Evolutionary conservation across 2,797 vertebrate species (phyloP).

Genomic region (Pampus argenteus): DNA sequence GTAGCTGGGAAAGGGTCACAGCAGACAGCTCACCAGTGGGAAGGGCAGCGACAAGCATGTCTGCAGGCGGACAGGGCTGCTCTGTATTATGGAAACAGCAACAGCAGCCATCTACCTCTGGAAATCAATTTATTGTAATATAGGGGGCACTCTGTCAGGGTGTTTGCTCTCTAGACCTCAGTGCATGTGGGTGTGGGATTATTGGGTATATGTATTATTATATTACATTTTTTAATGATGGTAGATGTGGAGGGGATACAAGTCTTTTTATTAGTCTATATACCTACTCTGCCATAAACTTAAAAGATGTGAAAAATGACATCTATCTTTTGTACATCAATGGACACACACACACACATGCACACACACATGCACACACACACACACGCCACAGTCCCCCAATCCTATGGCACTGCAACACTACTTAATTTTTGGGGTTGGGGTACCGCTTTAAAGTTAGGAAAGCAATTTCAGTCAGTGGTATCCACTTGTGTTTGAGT

Average conservation of each 20-base stretch:
- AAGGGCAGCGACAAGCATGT: conserved; percentile 12
- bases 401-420: neutral
- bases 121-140: conserved; percentile 53
- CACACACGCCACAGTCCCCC: too few species aligned
- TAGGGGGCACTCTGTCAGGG: conserved; percentile 19
- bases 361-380: too few species aligned
- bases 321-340: neutral
- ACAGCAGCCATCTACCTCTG: conserved; percentile 24
- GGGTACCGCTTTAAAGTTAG: neutral
- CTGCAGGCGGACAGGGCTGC: neutral
- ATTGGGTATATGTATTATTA: conserved; percentile 45
- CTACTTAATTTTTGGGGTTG: neutral
- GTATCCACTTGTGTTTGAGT: neutral
- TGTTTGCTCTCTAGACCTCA: conserved; percentile 31
- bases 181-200: conserved; percentile 30
- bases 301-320: neutral
- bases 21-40: conserved; percentile 19
- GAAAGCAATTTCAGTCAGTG: neutral
- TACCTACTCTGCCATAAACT: conserved; percentile 20
- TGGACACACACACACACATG: too few species aligned
- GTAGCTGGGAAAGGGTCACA: conserved; percentile 46
- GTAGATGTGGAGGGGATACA: conserved; percentile 22
- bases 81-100: conserved; percentile 17
- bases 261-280: conserved; percentile 35
- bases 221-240: conserved; percentile 57